These are phyloP conservation scores for Blomia tropicalis DNA, from an alignment of 2,888 invertebrate genomes.

Conservation along the genomic window DNA sequence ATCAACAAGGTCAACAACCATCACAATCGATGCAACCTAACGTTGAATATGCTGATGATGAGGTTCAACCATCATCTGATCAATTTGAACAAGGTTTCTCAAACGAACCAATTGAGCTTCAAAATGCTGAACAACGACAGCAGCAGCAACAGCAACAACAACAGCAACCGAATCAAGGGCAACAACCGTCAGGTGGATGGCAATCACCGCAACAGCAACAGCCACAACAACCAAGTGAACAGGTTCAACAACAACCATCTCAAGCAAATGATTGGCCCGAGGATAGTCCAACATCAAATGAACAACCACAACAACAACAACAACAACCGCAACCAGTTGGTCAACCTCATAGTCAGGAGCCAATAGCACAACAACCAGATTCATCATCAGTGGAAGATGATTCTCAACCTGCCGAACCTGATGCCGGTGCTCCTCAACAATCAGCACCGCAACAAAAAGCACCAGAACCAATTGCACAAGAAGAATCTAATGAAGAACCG, in stretches of 20 bases:
- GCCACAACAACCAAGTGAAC: background rate
- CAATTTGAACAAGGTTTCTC: background rate
- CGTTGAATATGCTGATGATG: background rate
- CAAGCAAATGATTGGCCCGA: background rate
- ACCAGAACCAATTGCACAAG: background rate
- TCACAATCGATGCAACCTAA: background rate
- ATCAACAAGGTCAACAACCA: background rate
- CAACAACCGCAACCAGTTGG: background rate
- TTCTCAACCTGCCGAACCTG: background rate
- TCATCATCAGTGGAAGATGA: background rate
- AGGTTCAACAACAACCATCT: conserved; percentile 8
- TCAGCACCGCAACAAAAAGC: background rate
- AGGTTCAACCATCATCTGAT: background rate
- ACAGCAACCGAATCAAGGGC: background rate
- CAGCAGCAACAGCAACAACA: conserved; percentile 12
- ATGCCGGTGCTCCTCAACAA: conserved; percentile 2
- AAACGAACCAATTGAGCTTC: conserved; percentile 3
- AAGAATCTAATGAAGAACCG: background rate
- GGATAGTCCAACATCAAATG: background rate
- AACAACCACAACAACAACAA: conserved; percentile 16
- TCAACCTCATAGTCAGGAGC: background rate
- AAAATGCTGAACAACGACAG: background rate
- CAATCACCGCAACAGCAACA: background rate
- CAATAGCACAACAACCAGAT: conserved; percentile 5
- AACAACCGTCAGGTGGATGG: background rate